Percentiles rank a stretch among this genome's conserved stretches.
These are phyloP conservation scores for Squalus acanthias DNA, from an alignment of 2,797 vertebrate species.

Conservation along the genomic window DNA sequence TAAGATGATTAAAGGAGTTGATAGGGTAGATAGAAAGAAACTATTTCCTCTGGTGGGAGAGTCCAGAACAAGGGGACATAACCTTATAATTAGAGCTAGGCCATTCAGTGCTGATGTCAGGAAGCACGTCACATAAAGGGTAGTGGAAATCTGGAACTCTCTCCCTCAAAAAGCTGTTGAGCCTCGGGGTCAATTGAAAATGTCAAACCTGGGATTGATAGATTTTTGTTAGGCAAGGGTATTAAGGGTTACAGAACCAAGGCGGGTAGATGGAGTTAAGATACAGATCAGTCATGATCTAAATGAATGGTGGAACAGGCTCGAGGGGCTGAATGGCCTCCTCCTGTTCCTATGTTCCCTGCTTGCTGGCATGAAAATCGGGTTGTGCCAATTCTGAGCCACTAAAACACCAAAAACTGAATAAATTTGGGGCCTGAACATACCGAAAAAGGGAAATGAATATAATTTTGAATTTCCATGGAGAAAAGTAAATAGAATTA, in stretches of 20 bases:
- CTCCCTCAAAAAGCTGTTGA: not conserved
- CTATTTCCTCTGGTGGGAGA: not conserved
- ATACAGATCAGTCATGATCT: not conserved
- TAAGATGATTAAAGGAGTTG: not conserved
- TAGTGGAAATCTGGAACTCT: not conserved
- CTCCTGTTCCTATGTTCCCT: not conserved
- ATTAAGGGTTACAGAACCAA: not conserved
- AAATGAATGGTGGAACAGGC: not conserved
- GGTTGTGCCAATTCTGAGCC: not conserved
- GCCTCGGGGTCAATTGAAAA: not conserved
- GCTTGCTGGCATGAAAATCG: not conserved
- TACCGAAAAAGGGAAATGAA: not conserved
- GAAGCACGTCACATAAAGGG: not conserved
- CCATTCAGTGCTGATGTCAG: not conserved
- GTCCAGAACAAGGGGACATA: not conserved
- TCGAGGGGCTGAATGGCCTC: not conserved
- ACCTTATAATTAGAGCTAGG: not conserved
- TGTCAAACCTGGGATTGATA: not conserved
- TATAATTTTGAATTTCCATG: not conserved
- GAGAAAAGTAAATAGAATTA: not conserved
- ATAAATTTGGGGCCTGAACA: not conserved
- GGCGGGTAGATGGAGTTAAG: no score
- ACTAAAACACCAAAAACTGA: not conserved
- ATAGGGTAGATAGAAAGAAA: not conserved
- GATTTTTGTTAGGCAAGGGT: not conserved